Base-by-base conservation (phyloP, 2,113 vertebrate genomes). In the Tympanuchus pallidicinctus region DNA sequence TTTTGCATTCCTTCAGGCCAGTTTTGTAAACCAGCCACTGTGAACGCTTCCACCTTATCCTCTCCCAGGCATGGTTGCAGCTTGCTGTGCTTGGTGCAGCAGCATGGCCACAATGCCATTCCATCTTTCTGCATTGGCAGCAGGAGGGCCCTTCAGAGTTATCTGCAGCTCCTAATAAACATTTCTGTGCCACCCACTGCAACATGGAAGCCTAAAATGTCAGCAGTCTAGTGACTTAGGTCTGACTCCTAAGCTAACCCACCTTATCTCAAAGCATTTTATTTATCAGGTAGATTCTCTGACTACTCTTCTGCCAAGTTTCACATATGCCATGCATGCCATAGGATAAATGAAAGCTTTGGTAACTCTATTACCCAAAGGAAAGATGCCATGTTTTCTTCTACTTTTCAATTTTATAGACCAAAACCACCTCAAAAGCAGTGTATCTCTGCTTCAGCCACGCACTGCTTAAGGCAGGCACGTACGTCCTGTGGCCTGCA, bases 381-480 rank as follows among this genome's bases (percentile, higher is more conserved):
- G 74, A 64, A 40, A 63, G 71, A 66, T 82, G 25, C 69, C 64
- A 59, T 59, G 67, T 77, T 93, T 85, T 22, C 52, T 54, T 82
- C 79, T 63, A 28, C 27, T 66, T 90, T 89, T 74, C 76, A 71
- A 0, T 61, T 83, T 86, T 67, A 76, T 19, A 86, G 76, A 88
- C 60, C 56, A 80, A 94, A 80, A 45, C 43, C 19, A 34, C 40
- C 63, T 57, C 76, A 86, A 27, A 50, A 60, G 67, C 57, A 88
- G 57, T 21, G 22, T 38, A 83, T 91, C 91, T 77, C 77, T 93
- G 67, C 57, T 93, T 50, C 27, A 66, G 64, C 60, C 72, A 90
- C n/a, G 47, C 30, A 70, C 34, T 43, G 22, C 72, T 88, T 24
- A 36, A 73, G 67, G 88, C 59, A 54, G 52, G 52, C 27, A 30